phyloP scores from a whole-genome alignment of 2,797 vertebrate species.

The Smutsia gigantea region DNA sequence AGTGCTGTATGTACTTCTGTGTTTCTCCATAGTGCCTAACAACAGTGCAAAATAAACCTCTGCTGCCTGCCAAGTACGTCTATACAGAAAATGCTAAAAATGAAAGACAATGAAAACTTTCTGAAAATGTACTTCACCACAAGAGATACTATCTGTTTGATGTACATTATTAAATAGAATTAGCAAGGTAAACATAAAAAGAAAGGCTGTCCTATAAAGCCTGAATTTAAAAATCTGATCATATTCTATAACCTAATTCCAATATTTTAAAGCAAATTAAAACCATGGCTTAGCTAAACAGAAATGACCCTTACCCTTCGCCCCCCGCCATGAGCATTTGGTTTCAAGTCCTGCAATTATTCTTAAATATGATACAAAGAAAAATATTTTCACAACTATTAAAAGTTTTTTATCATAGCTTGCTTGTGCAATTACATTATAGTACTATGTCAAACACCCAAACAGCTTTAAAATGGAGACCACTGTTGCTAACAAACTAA shows the following conservation, averaged over 20 bases:
- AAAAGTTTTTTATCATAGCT: background rate
- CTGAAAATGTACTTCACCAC: background rate
- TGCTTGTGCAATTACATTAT: background rate
- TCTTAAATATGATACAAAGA: constrained; percentile 12
- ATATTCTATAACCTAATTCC: background rate
- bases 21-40: background rate
- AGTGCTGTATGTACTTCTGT: background rate
- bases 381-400: background rate
- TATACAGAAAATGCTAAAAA: constrained; percentile 18
- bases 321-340: background rate
- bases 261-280: constrained; percentile 13
- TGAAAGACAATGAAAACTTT: background rate
- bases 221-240: background rate
- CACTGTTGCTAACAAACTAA: constrained; percentile 18
- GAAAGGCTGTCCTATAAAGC: background rate
- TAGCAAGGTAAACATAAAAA: background rate
- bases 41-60: background rate
- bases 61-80: background rate
- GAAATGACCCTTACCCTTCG: background rate
- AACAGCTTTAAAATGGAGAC: constrained; percentile 24
- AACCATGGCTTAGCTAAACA: background rate
- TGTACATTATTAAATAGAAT: background rate
- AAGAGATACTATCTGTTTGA: background rate
- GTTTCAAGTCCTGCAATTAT: background rate
- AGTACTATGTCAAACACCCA: background rate